Conservation (phyloP, 2,113 vertebrate genomes). For the Boulengeromyrus knoepffleri region DNA sequence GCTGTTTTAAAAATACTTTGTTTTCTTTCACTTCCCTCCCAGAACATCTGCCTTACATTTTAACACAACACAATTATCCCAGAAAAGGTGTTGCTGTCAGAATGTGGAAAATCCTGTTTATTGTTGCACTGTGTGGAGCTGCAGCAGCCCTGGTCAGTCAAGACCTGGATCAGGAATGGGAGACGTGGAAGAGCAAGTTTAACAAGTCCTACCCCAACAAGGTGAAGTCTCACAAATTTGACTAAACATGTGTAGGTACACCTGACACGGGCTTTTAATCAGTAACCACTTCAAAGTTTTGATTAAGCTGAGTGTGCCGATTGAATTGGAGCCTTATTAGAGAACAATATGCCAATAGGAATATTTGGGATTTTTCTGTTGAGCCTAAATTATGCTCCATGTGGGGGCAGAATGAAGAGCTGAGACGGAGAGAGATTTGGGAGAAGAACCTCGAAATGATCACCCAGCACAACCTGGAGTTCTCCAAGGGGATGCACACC, state of each 20-base stretch:
- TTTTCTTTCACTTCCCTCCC: neutral
- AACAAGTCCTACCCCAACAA: conserved; percentile 46
- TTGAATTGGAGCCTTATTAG: neutral
- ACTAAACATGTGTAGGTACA: neutral
- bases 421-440: conserved; percentile 58
- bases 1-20: neutral
- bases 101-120: conserved; percentile 38
- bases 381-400: neutral
- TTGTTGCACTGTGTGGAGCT: conserved; percentile 26
- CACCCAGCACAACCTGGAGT: conserved; percentile 76
- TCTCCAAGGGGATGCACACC: conserved; percentile 75
- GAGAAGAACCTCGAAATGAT: conserved; percentile 70
- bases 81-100: neutral
- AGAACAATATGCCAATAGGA: too few relatives aligned
- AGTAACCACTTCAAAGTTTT: neutral
- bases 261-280: neutral
- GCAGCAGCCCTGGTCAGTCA: conserved; percentile 39
- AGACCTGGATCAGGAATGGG: conserved; percentile 60
- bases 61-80: neutral
- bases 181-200: conserved; percentile 59
- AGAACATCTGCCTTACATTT: neutral
- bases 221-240: conserved; percentile 23
- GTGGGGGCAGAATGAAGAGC: conserved; percentile 55
- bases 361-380: neutral
- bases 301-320: neutral